Conservation (phyloP, 2,797 vertebrate genomes). For the Argyrosomus regius region DNA sequence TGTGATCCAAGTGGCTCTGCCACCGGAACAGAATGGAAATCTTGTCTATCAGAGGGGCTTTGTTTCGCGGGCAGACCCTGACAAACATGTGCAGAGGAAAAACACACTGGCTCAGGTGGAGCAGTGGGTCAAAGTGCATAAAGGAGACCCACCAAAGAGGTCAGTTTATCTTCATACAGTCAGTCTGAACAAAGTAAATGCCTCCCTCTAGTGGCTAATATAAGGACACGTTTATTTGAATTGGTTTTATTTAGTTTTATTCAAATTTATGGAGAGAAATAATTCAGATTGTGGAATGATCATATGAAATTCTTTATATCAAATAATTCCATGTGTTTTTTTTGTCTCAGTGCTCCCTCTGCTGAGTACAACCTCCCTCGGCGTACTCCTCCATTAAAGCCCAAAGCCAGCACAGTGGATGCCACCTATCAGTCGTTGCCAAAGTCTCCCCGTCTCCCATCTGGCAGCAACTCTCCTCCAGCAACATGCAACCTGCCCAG, state of each 20-base stretch:
- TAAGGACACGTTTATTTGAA: slow-evolving; percentile 1
- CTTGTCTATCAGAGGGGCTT: slow-evolving; percentile 87
- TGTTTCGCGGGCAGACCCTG: slow-evolving; percentile 83
- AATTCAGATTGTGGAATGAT: neutral
- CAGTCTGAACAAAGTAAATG: slow-evolving; percentile 39
- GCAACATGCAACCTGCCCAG: slow-evolving; percentile 90
- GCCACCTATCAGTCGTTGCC: slow-evolving; percentile 94
- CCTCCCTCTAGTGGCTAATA: slow-evolving; percentile 75
- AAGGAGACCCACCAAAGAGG: slow-evolving; percentile 89
- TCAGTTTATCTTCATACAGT: slow-evolving; percentile 67
- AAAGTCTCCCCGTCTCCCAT: slow-evolving; percentile 89
- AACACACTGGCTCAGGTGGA: slow-evolving; percentile 93
- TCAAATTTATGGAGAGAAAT: neutral
- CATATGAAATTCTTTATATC: neutral
- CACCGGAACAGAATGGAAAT: slow-evolving; percentile 91
- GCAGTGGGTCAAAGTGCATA: slow-evolving; percentile 96
- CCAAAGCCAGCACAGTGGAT: slow-evolving; percentile 84
- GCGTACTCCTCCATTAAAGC: slow-evolving; percentile 89
- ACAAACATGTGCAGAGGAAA: slow-evolving; percentile 93
- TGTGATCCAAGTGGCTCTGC: slow-evolving; percentile 75
- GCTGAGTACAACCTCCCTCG: slow-evolving; percentile 89
- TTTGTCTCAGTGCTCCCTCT: slow-evolving; percentile 73
- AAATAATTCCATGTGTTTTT: slow-evolving; percentile 22
- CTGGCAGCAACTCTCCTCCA: slow-evolving; percentile 88
- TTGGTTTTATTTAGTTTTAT: neutral